These are phyloP conservation scores for Agrotis puta DNA, from an alignment of 2,888 invertebrate genomes.

Conservation along the genomic window DNA sequence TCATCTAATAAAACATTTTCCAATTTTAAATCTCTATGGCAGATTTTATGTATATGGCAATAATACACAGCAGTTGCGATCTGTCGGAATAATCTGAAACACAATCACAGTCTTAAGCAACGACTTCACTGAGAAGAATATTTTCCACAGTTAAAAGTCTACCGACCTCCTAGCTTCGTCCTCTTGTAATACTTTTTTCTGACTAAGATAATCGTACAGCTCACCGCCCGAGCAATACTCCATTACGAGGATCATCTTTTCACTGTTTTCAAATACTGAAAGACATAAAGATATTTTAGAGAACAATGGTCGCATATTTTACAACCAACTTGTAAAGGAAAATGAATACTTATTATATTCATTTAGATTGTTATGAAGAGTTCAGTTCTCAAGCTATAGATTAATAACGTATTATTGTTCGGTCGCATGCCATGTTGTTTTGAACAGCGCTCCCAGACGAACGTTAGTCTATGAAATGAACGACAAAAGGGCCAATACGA, in stretches of 20 bases:
- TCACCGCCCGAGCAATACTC: conserved; percentile 99
- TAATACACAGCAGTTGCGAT: conserved; percentile 99
- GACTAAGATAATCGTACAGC: conserved; percentile 98
- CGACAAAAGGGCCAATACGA: conserved; percentile 57
- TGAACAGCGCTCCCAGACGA: conserved; percentile 36
- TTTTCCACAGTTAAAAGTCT: background rate
- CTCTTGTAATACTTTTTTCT: conserved; percentile 97
- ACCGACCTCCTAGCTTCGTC: conserved; percentile 95
- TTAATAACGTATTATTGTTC: conserved; percentile 20
- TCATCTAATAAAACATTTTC: conserved; percentile 98
- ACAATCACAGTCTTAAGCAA: conserved; percentile 15
- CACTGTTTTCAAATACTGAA: conserved; percentile 99
- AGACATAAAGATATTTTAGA: conserved; percentile 65
- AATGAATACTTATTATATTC: conserved; percentile 1
- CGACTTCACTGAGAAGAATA: background rate
- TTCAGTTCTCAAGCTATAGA: conserved; percentile 10
- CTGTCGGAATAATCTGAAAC: conserved; percentile 96
- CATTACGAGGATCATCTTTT: conserved; percentile 99
- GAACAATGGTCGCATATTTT: conserved; percentile 24
- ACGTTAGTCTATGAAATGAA: conserved; percentile 49
- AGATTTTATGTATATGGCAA: conserved; percentile 99
- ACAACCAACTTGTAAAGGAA: conserved; percentile 6
- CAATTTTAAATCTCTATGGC: conserved; percentile 98
- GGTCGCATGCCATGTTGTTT: conserved; percentile 53
- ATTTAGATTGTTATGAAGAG: conserved; percentile 19